Conservation (phyloP, 1,140 invertebrate genomes). For the Orius laevigatus region DNA sequence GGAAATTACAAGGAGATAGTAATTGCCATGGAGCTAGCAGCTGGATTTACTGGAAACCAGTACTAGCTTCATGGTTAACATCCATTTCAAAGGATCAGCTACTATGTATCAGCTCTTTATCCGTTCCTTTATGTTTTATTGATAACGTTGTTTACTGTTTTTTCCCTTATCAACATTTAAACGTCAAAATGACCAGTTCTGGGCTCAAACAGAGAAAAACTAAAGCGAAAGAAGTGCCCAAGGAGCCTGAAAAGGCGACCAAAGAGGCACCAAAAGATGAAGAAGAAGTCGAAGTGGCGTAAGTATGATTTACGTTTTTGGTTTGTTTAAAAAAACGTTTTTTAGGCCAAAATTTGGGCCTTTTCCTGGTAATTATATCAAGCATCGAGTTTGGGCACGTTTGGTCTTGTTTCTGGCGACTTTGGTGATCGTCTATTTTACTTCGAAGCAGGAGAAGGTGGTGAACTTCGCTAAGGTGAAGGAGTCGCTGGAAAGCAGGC, state of each 20-base stretch:
- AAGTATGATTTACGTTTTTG: neutral
- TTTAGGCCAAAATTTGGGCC: neutral
- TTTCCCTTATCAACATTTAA: neutral
- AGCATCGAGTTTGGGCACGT: slow-evolving; percentile 31
- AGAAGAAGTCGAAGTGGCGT: neutral
- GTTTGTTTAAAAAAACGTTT: neutral
- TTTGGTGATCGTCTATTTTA: slow-evolving; percentile 43
- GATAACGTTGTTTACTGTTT: slow-evolving; percentile 1
- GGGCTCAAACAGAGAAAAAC: neutral
- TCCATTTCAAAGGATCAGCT: too few species aligned
- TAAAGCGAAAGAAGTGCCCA: neutral
- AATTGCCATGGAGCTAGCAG: too few species aligned
- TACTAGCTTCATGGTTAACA: too few species aligned
- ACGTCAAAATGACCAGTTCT: neutral
- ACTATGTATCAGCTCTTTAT: too few species aligned
- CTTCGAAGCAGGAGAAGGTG: slow-evolving; percentile 39
- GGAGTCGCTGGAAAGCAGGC: slow-evolving; percentile 37
- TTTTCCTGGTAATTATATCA: slow-evolving; percentile 25
- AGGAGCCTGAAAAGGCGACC: neutral
- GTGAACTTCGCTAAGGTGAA: slow-evolving; percentile 41
- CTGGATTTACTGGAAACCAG: too few species aligned
- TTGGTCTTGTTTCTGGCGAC: slow-evolving; percentile 34
- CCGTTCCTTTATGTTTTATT: neutral
- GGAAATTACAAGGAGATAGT: too few species aligned
- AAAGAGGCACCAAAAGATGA: neutral